A percentile compares a stretch with the other conserved stretches of the same genome.
Evolutionary conservation across 2,888 invertebrate genomes (phyloP).

Genomic region (Rotaria magnacalcarata): DNA sequence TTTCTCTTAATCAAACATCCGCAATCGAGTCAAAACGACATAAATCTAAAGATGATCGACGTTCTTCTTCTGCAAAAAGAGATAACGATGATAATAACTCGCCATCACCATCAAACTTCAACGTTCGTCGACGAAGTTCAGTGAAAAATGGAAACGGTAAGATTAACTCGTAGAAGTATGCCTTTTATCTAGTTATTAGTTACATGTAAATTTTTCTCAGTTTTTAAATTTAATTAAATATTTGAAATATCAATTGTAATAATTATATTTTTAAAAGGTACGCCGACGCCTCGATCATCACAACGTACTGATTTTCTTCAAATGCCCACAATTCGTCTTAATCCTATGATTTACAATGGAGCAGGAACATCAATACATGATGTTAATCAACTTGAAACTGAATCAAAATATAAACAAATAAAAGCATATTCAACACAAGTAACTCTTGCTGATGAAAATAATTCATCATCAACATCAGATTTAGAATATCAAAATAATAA

Average conservation of each 20-base stretch:
- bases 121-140: not conserved
- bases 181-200: too few species aligned
- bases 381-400: too few species aligned
- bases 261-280: not conserved
- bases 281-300: not conserved
- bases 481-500: not conserved
- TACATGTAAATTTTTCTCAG: too few species aligned
- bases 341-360: not conserved
- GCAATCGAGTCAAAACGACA: not conserved
- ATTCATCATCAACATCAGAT: not conserved
- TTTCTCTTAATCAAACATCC: not conserved
- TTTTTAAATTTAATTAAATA: too few species aligned
- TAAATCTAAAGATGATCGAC: too few species aligned
- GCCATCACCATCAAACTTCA: not conserved
- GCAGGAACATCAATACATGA: not conserved
- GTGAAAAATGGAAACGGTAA: not conserved
- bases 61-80: not conserved
- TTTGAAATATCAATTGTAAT: too few species aligned
- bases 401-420: too few species aligned
- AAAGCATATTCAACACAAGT: not conserved
- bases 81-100: not conserved
- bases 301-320: not conserved
- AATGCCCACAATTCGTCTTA: not conserved
- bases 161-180: too few species aligned
- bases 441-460: not conserved